These are phyloP conservation scores for Thryonomys swinderianus DNA, from an alignment of 2,113 vertebrate species.

Conservation along the genomic window DNA sequence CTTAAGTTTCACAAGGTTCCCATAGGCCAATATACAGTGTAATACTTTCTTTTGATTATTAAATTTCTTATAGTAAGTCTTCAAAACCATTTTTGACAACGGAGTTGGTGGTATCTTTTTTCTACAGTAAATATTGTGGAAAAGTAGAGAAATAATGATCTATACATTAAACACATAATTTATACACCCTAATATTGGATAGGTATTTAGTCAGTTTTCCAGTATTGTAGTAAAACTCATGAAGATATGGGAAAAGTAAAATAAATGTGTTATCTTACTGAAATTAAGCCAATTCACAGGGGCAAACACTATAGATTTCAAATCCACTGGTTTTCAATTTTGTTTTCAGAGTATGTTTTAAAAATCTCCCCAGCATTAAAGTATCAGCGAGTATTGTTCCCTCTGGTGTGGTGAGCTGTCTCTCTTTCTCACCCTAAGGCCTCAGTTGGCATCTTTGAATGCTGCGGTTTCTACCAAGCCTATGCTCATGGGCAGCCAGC, in stretches of 20 bases:
- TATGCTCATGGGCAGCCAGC: background rate
- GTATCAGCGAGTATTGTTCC: background rate
- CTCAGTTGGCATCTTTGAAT: background rate
- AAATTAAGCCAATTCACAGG: constrained; percentile 7
- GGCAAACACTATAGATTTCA: background rate
- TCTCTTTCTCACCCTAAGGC: background rate
- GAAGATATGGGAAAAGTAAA: constrained; percentile 22
- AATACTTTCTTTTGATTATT: background rate
- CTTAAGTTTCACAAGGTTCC: background rate
- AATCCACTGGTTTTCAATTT: background rate
- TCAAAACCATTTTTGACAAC: background rate
- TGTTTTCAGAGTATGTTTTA: constrained; percentile 15
- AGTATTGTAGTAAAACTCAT: background rate
- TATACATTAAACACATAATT: background rate
- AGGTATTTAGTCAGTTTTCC: background rate
- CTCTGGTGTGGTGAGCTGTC: background rate
- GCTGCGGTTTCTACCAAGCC: background rate
- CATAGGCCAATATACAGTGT: background rate
- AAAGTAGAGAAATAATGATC: background rate
- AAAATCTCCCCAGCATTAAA: background rate
- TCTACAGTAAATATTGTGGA: background rate
- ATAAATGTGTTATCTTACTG: background rate
- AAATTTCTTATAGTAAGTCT: background rate
- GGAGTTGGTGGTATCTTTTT: rapidly evolving
- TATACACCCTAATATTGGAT: background rate